Percentiles rank a stretch among this genome's conserved stretches.
These are phyloP conservation scores for Hydrozoanthus tunicans DNA, from an alignment of 64 coral and sea anemone genomes.

Conservation along the genomic window DNA sequence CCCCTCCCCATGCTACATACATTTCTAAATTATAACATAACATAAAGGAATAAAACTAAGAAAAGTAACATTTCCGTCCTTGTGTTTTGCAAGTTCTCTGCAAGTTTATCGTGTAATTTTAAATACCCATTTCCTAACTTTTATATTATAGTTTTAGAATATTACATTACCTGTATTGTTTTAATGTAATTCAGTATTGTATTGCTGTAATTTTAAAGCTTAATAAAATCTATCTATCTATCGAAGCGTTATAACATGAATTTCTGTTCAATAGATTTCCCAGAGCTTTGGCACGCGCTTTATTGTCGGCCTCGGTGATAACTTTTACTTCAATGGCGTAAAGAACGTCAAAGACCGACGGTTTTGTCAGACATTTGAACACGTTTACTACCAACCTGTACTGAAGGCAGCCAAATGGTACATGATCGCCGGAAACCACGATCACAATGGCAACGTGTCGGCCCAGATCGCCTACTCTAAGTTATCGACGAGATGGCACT, in stretches of 20 bases:
- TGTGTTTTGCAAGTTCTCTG: too few relatives aligned
- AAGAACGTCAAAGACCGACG: slow-evolving; percentile 25
- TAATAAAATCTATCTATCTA: neutral
- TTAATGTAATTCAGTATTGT: neutral
- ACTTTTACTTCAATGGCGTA: slow-evolving; percentile 54
- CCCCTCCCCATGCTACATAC: too few relatives aligned
- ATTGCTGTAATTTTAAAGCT: neutral
- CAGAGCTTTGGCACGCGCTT: slow-evolving; percentile 21
- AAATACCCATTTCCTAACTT: too few relatives aligned
- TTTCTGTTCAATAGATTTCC: slow-evolving; percentile 21
- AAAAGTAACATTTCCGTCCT: too few relatives aligned
- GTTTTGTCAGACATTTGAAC: slow-evolving; percentile 28
- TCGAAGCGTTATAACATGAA: neutral
- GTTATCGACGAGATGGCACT: slow-evolving; percentile 75
- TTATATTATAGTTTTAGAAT: too few relatives aligned
- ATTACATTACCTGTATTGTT: too few relatives aligned
- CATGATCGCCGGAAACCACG: slow-evolving; percentile 94
- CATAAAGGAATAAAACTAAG: too few relatives aligned
- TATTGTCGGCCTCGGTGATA: slow-evolving; percentile 35
- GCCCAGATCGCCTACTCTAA: slow-evolving; percentile 90
- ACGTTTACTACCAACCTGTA: slow-evolving; percentile 13
- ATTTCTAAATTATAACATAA: too few relatives aligned
- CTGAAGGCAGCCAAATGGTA: slow-evolving; percentile 78
- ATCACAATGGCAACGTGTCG: slow-evolving; percentile 77
- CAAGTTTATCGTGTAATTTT: too few relatives aligned